Percentiles rank a stretch among this genome's conserved stretches.
Conservation (phyloP, 2,797 vertebrate genomes). For the Pachyuromys duprasi region DNA sequence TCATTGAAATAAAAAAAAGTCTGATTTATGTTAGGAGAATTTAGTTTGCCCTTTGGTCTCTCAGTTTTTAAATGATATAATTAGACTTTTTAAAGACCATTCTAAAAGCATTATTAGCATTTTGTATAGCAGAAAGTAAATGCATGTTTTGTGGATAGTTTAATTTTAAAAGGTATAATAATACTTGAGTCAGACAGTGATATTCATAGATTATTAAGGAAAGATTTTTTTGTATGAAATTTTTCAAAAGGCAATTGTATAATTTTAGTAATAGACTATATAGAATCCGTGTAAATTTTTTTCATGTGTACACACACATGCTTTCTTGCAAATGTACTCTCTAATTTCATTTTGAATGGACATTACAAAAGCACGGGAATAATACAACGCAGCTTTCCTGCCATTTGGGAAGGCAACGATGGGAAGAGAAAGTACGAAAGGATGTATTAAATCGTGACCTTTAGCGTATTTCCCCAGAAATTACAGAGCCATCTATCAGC, state of each 20-base stretch:
- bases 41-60: constrained; percentile 96
- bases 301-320: constrained; percentile 76
- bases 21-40: constrained; percentile 97
- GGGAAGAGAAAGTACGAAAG: constrained; percentile 85
- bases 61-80: constrained; percentile 96
- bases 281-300: constrained; percentile 76
- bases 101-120: constrained; percentile 96
- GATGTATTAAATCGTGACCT: constrained; percentile 89
- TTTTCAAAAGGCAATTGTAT: constrained; percentile 86
- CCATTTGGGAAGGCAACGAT: constrained; percentile 83
- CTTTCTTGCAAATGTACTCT: constrained; percentile 69
- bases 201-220: constrained; percentile 92
- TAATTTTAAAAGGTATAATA: constrained; percentile 93
- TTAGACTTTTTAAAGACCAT: constrained; percentile 97
- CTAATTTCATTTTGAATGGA: constrained; percentile 75
- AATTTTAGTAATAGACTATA: constrained; percentile 79
- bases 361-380: constrained; percentile 75
- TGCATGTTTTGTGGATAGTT: constrained; percentile 91
- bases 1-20: constrained; percentile 94
- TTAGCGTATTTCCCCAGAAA: constrained; percentile 88
- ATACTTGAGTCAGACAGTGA: constrained; percentile 89
- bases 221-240: constrained; percentile 88
- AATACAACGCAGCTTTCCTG: constrained; percentile 79
- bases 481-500: constrained; percentile 87
- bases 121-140: constrained; percentile 93